Evolutionary conservation across 2,888 invertebrate genomes (phyloP).

Genomic region (Scelioninae gen. 1): DNA sequence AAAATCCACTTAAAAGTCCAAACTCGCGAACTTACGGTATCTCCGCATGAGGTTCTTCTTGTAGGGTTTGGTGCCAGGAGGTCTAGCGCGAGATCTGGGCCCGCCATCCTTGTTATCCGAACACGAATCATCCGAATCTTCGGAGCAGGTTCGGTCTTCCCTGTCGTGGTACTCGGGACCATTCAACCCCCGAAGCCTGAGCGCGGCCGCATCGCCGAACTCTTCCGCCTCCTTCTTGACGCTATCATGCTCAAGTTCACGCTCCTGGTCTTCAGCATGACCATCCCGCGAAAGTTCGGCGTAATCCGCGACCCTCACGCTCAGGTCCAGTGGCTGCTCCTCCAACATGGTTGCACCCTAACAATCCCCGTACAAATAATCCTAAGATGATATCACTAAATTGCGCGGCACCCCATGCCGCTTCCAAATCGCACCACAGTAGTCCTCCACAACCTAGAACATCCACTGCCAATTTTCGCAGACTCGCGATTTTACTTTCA

Average conservation of each 20-base stretch:
- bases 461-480: constrained; percentile 7
- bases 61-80: constrained; percentile 87
- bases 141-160: constrained; percentile 88
- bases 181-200: constrained; percentile 82
- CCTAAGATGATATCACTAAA: constrained; percentile 48
- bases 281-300: constrained; percentile 80
- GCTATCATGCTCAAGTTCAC: constrained; percentile 78
- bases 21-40: constrained; percentile 94
- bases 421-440: constrained; percentile 30
- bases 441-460: constrained; percentile 44
- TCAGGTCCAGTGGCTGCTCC: constrained; percentile 92
- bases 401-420: constrained; percentile 58
- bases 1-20: too few relatives aligned
- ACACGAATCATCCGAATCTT: constrained; percentile 93
- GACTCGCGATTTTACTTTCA: constrained; percentile 31
- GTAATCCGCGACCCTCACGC: constrained; percentile 85
- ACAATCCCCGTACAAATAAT: too few relatives aligned
- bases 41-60: constrained; percentile 97
- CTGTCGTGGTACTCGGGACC: constrained; percentile 81
- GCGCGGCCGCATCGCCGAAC: constrained; percentile 83
- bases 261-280: constrained; percentile 82
- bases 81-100: constrained; percentile 85
- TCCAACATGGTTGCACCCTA: constrained; percentile 82
- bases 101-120: constrained; percentile 86
- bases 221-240: constrained; percentile 73